phyloP scores from a whole-genome alignment of 2,797 vertebrate species.

The Phoebastria nigripes region DNA sequence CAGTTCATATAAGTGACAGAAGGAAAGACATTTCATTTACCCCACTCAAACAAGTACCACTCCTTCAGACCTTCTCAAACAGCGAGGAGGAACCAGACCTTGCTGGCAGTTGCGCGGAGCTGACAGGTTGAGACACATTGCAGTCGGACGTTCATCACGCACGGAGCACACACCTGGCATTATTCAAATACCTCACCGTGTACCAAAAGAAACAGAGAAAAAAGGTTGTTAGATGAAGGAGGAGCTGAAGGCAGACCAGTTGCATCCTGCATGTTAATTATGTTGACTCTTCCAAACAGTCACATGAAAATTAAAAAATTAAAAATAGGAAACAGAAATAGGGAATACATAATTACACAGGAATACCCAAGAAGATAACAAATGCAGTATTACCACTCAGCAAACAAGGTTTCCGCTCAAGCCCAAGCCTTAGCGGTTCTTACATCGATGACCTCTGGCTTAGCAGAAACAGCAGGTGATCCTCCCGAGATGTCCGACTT shows the following conservation, averaged over 20 bases:
- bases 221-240: rapidly evolving
- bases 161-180: rapidly evolving
- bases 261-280: rapidly evolving
- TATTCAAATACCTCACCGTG: background rate
- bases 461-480: too few species aligned
- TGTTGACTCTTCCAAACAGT: rapidly evolving
- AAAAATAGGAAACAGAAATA: background rate
- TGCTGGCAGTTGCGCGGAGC: rapidly evolving
- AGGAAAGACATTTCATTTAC: background rate
- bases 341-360: background rate
- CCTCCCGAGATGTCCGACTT: background rate
- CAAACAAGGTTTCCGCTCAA: background rate
- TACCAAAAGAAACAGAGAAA: background rate
- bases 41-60: background rate
- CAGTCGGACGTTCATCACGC: rapidly evolving
- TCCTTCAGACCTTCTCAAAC: background rate
- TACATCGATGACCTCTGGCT: rapidly evolving
- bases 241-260: background rate
- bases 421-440: background rate
- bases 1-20: background rate
- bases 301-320: rapidly evolving
- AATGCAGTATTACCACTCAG: background rate
- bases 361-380: too few species aligned
- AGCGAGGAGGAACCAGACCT: background rate
- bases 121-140: rapidly evolving